phyloP scores from a whole-genome alignment of 1,140 invertebrate species.

The Nephila pilipes region DNA sequence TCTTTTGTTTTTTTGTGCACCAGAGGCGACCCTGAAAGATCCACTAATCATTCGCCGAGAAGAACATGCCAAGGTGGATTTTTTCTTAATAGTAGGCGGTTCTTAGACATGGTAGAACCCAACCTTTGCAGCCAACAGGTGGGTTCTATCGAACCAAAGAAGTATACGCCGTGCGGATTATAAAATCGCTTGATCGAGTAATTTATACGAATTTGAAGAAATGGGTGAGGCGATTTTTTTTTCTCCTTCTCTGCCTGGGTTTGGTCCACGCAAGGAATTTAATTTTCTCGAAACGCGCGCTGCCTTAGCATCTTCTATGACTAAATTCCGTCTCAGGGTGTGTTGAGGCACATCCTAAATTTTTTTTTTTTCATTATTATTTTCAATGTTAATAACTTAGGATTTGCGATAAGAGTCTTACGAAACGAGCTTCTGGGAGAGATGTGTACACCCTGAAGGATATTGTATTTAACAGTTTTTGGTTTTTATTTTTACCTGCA shows the following conservation, averaged over 20 bases:
- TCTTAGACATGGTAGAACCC: slow-evolving; percentile 46
- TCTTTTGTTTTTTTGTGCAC: slow-evolving; percentile 21
- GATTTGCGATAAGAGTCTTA: slow-evolving; percentile 15
- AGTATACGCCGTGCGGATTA: not conserved
- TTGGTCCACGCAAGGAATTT: slow-evolving; percentile 27
- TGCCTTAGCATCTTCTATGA: not conserved
- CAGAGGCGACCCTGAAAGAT: slow-evolving; percentile 45
- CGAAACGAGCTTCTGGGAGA: not conserved
- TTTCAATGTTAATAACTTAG: slow-evolving; percentile 33
- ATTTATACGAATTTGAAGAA: slow-evolving; percentile 52
- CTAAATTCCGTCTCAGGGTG: slow-evolving; percentile 56
- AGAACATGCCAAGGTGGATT: slow-evolving; percentile 37
- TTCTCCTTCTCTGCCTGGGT: not conserved
- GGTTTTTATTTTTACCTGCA: not conserved
- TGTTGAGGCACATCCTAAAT: slow-evolving; percentile 14
- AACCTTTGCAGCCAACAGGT: slow-evolving; percentile 51
- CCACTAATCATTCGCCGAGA: slow-evolving; percentile 59
- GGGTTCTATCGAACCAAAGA: slow-evolving; percentile 4
- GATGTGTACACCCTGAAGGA: not conserved
- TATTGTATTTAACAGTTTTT: not conserved
- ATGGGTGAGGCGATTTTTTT: slow-evolving; percentile 49
- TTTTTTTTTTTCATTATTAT: not conserved
- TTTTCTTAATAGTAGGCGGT: slow-evolving; percentile 57
- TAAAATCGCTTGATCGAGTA: slow-evolving; percentile 32
- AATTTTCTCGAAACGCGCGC: slow-evolving; percentile 32